Evolutionary conservation across 2,888 invertebrate genomes (phyloP).

Genomic region (Saturnia pavonia): DNA sequence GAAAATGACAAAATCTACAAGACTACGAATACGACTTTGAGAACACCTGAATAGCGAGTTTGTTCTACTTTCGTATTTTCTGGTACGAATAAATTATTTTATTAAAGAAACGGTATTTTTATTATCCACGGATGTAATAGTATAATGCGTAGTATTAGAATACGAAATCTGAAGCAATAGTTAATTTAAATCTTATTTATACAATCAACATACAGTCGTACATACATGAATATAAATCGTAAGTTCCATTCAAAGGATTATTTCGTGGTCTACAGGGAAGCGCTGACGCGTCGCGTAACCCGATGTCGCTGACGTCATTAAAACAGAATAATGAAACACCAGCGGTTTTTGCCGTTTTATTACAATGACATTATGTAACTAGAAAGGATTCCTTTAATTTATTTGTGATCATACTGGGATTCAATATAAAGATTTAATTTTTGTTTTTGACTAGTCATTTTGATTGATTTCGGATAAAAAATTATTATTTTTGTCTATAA

Average conservation of each 20-base stretch:
- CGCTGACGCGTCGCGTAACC: constrained; percentile 58
- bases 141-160: too few species aligned
- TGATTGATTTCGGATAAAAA: too few species aligned
- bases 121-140: too few species aligned
- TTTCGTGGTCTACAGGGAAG: constrained; percentile 31
- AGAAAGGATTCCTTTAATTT: constrained; percentile 6
- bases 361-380: constrained; percentile 21
- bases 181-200: neutral
- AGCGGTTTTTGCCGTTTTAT: constrained; percentile 64
- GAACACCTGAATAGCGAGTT: too few species aligned
- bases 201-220: neutral
- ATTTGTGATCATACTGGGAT: neutral
- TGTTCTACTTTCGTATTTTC: too few species aligned
- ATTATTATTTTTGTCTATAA: too few species aligned
- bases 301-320: constrained; percentile 71
- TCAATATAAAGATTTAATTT: neutral
- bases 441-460: neutral
- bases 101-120: too few species aligned
- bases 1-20: too few species aligned
- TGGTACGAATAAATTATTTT: neutral
- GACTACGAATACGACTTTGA: too few species aligned
- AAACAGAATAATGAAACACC: constrained; percentile 79
- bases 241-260: constrained; percentile 28
- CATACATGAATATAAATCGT: constrained; percentile 26
- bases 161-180: neutral